Percentiles rank a stretch among this genome's conserved stretches.
Evolutionary conservation across 1,140 invertebrate genomes (phyloP).

Genomic region (Rhyzopertha dominica): DNA sequence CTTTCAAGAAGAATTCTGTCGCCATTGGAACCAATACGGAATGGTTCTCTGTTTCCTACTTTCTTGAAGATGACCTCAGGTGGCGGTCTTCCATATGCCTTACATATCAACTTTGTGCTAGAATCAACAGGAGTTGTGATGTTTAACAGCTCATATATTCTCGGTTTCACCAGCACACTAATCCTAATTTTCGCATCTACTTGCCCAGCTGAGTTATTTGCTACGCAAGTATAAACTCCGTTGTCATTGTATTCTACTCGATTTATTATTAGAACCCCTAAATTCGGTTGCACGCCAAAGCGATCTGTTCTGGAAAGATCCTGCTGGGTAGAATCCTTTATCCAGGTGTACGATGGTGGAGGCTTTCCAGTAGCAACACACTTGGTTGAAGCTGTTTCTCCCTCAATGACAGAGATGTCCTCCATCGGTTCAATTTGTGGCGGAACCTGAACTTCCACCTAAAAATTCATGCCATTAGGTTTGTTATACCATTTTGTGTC

Average conservation of each 20-base stretch:
- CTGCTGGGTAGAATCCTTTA: conserved; percentile 59
- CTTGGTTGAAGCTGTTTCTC: conserved; percentile 63
- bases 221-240: conserved; percentile 76
- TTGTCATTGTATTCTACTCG: conserved; percentile 72
- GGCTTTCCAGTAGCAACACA: conserved; percentile 81
- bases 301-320: conserved; percentile 65
- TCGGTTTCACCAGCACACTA: conserved; percentile 69
- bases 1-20: conserved; percentile 56
- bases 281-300: conserved; percentile 65
- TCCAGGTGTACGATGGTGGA: conserved; percentile 73
- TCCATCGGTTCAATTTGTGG: conserved; percentile 62
- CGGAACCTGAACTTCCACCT: conserved; percentile 66
- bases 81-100: conserved; percentile 68
- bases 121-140: conserved; percentile 59
- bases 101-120: conserved; percentile 65
- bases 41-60: conserved; percentile 52
- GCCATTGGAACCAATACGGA: conserved; percentile 56
- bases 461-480: too few species aligned
- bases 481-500: too few species aligned
- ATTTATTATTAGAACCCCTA: conserved; percentile 63
- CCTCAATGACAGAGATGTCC: conserved; percentile 67
- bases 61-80: conserved; percentile 72
- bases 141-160: conserved; percentile 73
- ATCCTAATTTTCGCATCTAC: conserved; percentile 60
- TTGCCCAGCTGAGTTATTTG: conserved; percentile 73